Conservation (phyloP, 1,140 invertebrate species). For the Heliconius hermathena region DNA sequence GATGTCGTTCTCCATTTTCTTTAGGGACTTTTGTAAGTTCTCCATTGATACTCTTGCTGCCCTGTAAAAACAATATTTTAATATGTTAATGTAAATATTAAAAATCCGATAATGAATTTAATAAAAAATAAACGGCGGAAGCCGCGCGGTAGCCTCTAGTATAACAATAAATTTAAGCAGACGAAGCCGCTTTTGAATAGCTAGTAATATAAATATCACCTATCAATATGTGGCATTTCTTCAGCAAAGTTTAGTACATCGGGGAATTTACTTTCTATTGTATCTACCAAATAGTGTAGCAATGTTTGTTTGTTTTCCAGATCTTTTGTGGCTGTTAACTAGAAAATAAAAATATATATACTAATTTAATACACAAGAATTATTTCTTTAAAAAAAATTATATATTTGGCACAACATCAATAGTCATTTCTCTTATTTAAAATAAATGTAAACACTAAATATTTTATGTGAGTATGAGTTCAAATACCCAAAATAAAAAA, state of each 20-base stretch:
- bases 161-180: too few relatives aligned
- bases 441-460: too few relatives aligned
- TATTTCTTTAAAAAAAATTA: too few relatives aligned
- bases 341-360: slow-evolving; percentile 50
- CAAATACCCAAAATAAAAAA: neutral
- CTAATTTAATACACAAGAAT: too few relatives aligned
- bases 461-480: too few relatives aligned
- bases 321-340: slow-evolving; percentile 97
- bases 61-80: slow-evolving; percentile 54
- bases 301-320: slow-evolving; percentile 95
- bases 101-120: too few relatives aligned
- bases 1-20: slow-evolving; percentile 93
- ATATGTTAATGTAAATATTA: too few relatives aligned
- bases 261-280: slow-evolving; percentile 93
- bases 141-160: too few relatives aligned
- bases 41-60: slow-evolving; percentile 93
- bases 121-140: too few relatives aligned
- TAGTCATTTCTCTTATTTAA: too few relatives aligned
- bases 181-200: too few relatives aligned
- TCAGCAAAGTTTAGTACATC: slow-evolving; percentile 92
- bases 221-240: slow-evolving; percentile 93
- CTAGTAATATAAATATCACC: slow-evolving; percentile 54
- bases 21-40: slow-evolving; percentile 91
- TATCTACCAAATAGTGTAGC: slow-evolving; percentile 95
- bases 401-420: too few relatives aligned